Conservation (phyloP, 2,113 vertebrate species). For the Psettodes erumei region DNA sequence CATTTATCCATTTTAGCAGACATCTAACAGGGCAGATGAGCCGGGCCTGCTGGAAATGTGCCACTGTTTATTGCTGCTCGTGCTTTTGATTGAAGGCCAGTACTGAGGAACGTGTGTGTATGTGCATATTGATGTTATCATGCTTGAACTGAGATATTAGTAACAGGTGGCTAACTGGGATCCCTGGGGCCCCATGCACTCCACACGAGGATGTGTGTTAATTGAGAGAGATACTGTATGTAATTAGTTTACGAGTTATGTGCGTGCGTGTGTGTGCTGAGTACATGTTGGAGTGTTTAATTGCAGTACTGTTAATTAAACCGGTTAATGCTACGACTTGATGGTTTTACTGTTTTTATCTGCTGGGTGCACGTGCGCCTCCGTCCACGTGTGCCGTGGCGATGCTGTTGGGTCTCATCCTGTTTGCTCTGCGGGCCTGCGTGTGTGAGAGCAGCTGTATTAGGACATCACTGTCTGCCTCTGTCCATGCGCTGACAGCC, state of each 20-base stretch:
- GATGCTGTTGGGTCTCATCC: conserved; percentile 14
- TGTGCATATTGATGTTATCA: conserved; percentile 46
- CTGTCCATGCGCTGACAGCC: conserved; percentile 69
- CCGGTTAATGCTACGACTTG: conserved; percentile 50
- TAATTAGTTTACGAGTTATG: conserved; percentile 65
- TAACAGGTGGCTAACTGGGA: conserved; percentile 76
- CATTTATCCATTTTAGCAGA: conserved; percentile 67
- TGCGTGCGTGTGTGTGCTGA: conserved; percentile 25
- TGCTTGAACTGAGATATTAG: conserved; percentile 70
- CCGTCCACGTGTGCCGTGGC: neutral
- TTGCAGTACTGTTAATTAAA: conserved; percentile 71
- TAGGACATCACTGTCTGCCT: conserved; percentile 59
- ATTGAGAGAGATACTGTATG: conserved; percentile 74
- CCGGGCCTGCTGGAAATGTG: conserved; percentile 9
- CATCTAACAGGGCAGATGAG: conserved; percentile 26
- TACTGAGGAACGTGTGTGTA: conserved; percentile 14
- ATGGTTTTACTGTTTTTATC: conserved; percentile 47
- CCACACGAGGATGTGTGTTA: conserved; percentile 69
- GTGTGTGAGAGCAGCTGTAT: conserved; percentile 36
- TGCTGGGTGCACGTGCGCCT: neutral
- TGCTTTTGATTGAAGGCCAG: conserved; percentile 48
- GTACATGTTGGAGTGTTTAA: conserved; percentile 57
- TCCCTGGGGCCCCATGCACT: conserved; percentile 66
- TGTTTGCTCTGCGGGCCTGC: conserved; percentile 15
- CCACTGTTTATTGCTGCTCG: conserved; percentile 25